These are phyloP conservation scores for Apodemia mormo DNA, from an alignment of 2,888 invertebrate species.

Conservation along the genomic window DNA sequence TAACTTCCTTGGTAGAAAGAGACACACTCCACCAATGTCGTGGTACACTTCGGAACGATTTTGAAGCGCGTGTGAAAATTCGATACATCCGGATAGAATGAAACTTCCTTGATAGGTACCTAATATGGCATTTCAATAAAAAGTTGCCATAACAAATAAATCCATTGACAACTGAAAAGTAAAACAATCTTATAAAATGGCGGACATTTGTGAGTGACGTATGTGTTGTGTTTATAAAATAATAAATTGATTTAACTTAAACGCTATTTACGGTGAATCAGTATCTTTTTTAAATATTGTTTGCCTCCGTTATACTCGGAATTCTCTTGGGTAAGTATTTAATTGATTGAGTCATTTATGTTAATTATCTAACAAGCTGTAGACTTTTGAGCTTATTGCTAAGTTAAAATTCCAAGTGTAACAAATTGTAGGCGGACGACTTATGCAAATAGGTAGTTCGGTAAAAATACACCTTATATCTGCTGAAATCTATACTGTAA, in stretches of 20 bases:
- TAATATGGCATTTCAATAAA: background rate
- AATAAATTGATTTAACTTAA: slow-evolving; percentile 47
- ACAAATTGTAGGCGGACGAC: slow-evolving; percentile 25
- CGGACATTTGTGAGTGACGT: slow-evolving; percentile 72
- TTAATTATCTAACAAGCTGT: slow-evolving; percentile 13
- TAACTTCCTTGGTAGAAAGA: too few relatives aligned
- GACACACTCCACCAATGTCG: too few relatives aligned
- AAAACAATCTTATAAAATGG: slow-evolving; percentile 70
- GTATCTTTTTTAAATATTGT: slow-evolving; percentile 22
- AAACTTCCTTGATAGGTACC: too few relatives aligned
- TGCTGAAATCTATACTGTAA: background rate
- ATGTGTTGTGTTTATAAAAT: slow-evolving; percentile 76
- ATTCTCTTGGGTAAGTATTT: slow-evolving; percentile 40
- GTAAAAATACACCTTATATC: background rate
- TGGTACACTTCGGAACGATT: too few relatives aligned
- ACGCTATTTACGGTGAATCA: slow-evolving; percentile 62
- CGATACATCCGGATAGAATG: too few relatives aligned
- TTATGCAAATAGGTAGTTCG: background rate
- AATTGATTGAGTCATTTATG: background rate
- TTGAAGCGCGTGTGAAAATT: too few relatives aligned
- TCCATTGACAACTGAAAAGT: slow-evolving; percentile 34
- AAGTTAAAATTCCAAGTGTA: slow-evolving; percentile 22
- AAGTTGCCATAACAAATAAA: slow-evolving; percentile 5
- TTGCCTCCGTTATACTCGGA: slow-evolving; percentile 34
- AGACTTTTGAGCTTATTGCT: slow-evolving; percentile 3